Evolutionary conservation across 2,888 invertebrate species (phyloP).

Genomic region (Trisateles emortualis): DNA sequence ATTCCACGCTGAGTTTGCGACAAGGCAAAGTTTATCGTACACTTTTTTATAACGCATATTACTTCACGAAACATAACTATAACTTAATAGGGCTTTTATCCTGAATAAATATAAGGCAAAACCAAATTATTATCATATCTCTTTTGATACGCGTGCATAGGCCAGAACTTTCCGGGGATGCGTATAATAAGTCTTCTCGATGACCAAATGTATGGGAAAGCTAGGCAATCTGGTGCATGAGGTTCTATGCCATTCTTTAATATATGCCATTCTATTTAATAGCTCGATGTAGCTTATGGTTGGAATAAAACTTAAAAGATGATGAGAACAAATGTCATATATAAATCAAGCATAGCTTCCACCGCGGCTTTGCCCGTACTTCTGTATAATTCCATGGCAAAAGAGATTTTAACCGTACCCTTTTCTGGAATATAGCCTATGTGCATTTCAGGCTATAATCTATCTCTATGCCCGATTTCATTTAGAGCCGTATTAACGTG

Average conservation of each 20-base stretch:
- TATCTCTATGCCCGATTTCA: too few relatives aligned
- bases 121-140: conserved; percentile 27
- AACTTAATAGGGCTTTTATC: conserved; percentile 14
- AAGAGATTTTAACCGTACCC: too few relatives aligned
- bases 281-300: background rate
- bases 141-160: conserved; percentile 25
- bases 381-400: too few relatives aligned
- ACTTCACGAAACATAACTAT: conserved; percentile 25
- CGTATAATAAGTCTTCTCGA: conserved; percentile 13
- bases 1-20: conserved; percentile 26
- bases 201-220: background rate
- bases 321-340: too few relatives aligned
- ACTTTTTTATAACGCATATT: conserved; percentile 31
- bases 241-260: background rate
- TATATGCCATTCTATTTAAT: background rate
- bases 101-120: conserved; percentile 21
- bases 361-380: too few relatives aligned
- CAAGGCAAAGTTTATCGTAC: conserved; percentile 27
- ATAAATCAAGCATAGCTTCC: too few relatives aligned
- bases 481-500: too few relatives aligned
- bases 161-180: conserved; percentile 22
- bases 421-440: too few relatives aligned
- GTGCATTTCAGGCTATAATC: too few relatives aligned
- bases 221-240: background rate
- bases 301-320: too few relatives aligned